These are phyloP conservation scores for Simalia tracyae DNA, from an alignment of 2,797 vertebrate species.

Conservation along the genomic window DNA sequence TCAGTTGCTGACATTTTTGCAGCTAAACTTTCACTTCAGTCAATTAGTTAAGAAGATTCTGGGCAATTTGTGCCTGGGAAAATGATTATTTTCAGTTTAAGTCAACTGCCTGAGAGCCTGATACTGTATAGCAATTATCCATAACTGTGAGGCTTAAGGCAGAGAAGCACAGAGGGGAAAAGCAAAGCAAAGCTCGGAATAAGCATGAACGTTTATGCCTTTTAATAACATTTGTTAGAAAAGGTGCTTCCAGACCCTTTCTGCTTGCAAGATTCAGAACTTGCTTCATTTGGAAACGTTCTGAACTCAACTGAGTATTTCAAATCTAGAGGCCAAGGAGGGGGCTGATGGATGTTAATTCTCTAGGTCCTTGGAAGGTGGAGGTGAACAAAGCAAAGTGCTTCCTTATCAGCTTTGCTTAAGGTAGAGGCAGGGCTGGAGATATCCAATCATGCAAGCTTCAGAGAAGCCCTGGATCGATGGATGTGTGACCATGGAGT, in stretches of 20 bases:
- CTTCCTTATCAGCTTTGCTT: neutral
- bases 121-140: neutral
- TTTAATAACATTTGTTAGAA: neutral
- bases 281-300: neutral
- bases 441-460: neutral
- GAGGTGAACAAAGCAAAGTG: neutral
- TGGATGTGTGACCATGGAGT: neutral
- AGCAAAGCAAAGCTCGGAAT: neutral
- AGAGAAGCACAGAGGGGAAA: neutral
- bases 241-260: neutral
- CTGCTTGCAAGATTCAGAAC: constrained; percentile 6
- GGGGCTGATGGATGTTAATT: neutral
- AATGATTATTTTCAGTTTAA: neutral
- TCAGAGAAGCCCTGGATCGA: neutral
- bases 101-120: neutral
- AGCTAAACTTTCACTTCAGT: neutral
- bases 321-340: neutral
- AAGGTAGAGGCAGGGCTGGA: neutral
- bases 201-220: neutral
- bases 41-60: neutral
- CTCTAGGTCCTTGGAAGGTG: neutral
- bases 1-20: neutral
- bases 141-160: neutral
- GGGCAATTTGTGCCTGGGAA: neutral
- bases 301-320: neutral